These are phyloP conservation scores for Actinia equina DNA, from an alignment of 64 coral and sea anemone species.

Conservation along the genomic window DNA sequence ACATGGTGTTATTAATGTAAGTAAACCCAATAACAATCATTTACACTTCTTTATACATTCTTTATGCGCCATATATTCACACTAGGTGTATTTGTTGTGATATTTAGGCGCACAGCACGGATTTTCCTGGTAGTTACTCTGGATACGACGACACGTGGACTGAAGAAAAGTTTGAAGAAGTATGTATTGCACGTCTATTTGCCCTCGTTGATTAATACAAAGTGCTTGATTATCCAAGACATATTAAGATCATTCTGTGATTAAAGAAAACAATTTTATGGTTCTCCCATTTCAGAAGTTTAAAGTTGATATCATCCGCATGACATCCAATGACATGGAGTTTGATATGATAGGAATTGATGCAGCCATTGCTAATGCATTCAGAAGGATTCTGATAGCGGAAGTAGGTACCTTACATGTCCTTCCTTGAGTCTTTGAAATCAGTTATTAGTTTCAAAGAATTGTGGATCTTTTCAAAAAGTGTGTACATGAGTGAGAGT, in stretches of 20 bases:
- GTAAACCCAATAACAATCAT: neutral
- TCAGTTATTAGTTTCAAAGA: no score
- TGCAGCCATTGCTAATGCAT: slow-evolving; percentile 91
- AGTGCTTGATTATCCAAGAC: neutral
- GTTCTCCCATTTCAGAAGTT: slow-evolving; percentile 58
- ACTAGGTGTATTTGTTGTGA: slow-evolving; percentile 7
- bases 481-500: no score
- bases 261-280: neutral
- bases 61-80: neutral
- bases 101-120: slow-evolving; percentile 76
- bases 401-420: slow-evolving; percentile 33
- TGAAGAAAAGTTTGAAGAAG: slow-evolving; percentile 88
- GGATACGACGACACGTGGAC: slow-evolving; percentile 98
- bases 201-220: neutral
- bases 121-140: slow-evolving; percentile 82
- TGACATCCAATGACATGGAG: slow-evolving; percentile 70
- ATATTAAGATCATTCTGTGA: neutral
- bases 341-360: slow-evolving; percentile 98
- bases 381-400: slow-evolving; percentile 84
- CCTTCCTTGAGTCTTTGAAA: no score
- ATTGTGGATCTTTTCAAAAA: no score
- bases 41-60: neutral
- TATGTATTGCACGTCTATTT: slow-evolving; percentile 4
- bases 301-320: slow-evolving; percentile 62
- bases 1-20: slow-evolving; percentile 58